Evolutionary conservation across 2,888 invertebrate species (phyloP), one percentile per base, ranked within the genome.

Genomic region (Nesidiocoris tenuis): DNA sequence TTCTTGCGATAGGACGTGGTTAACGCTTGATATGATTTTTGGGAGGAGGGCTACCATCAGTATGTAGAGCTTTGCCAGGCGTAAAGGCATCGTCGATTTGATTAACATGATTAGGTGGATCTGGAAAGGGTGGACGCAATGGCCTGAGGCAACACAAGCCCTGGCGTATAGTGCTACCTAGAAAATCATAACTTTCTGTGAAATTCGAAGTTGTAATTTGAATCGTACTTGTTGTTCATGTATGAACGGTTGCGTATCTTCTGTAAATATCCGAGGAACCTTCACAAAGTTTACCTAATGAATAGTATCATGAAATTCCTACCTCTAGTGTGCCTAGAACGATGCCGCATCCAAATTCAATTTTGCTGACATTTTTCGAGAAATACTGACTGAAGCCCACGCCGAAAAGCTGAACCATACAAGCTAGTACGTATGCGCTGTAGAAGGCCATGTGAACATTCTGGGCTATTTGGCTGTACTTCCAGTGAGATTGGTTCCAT

Each of bases 351-450:
- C 56, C n/a, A 5, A 56, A 54, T 59, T 74, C 74, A 21, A 74
- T 66, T 24, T 74, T 74, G 23, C 65, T 64, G 22, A 74, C 65
- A 24, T 64, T 74, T 12, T 57, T 25, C 1, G 65, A 61, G 61
- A 57, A 74, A 22, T 65, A 74, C 24, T 65, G 65, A 18, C 64
- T 21, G 23, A 57, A n/a, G 3, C 74, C 74, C 22, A 74, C 18
- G 22, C 74, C 74, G 18, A 64, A 1, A 23, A 65, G 12, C 2
- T 18, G 18, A 0, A 56, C n/a, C 2, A 23, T 17, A 19, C 39
- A 64, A 7, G 64, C 64, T 2, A 74, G 0, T 18, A 74, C 0
- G 24, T n/a, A 19, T 9, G 61, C 1, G 7, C 39, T 2, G 54
- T 72, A 72, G 9, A 72, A 72, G 22, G 18, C 17, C 18, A 72